Evolutionary conservation across 2,113 vertebrate species (phyloP).

Genomic region (Pituophis catenifer): DNA sequence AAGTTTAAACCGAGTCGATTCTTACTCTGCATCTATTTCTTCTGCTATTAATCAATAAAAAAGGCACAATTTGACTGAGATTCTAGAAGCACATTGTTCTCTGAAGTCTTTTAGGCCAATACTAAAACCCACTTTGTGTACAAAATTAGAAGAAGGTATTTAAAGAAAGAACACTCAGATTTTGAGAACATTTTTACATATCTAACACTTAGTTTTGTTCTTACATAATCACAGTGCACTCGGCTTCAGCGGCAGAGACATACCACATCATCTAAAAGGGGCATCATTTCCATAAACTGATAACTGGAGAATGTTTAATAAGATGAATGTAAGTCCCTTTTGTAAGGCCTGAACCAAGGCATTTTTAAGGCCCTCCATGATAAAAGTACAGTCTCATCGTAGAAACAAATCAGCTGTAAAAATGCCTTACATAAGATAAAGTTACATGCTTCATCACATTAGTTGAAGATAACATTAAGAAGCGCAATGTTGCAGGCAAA

Average conservation of each 20-base stretch:
- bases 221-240: background rate
- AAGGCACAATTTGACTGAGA: background rate
- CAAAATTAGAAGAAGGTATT: background rate
- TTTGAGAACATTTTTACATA: background rate
- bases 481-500: slow-evolving; percentile 27
- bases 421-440: slow-evolving; percentile 24
- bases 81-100: background rate
- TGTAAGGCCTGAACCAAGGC: background rate
- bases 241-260: background rate
- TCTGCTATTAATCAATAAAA: background rate
- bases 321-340: background rate
- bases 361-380: background rate
- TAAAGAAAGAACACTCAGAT: background rate
- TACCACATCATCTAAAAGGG: background rate
- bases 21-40: background rate
- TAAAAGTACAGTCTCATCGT: slow-evolving; percentile 39
- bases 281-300: background rate
- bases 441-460: slow-evolving; percentile 25
- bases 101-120: background rate
- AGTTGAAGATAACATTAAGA: slow-evolving; percentile 33
- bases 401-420: slow-evolving; percentile 39
- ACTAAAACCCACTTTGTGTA: background rate
- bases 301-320: background rate
- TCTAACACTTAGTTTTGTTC: background rate
- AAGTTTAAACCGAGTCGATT: background rate